Conservation (phyloP, 1,140 invertebrate genomes). For the Trichomalopsis sarcophagae region DNA sequence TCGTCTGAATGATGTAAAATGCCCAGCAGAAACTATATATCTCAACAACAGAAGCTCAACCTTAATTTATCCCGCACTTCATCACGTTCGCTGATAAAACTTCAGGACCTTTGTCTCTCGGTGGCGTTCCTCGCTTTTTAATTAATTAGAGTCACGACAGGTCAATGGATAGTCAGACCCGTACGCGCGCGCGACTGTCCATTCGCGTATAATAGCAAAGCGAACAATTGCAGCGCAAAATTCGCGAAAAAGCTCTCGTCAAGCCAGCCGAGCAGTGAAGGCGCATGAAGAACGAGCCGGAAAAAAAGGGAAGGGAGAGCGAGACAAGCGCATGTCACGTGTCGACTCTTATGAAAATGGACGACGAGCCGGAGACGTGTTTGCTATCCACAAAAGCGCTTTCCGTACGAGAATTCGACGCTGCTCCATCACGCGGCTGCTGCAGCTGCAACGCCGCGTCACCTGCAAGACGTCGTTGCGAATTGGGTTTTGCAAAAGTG, state of each 20-base stretch:
- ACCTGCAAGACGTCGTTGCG: neutral
- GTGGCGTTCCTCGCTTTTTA: neutral
- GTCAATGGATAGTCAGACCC: slow-evolving; percentile 21
- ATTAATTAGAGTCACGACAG: slow-evolving; percentile 41
- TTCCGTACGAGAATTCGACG: slow-evolving; percentile 31
- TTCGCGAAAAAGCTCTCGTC: neutral
- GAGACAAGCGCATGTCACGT: slow-evolving; percentile 27
- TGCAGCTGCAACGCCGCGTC: neutral
- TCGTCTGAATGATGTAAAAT: neutral
- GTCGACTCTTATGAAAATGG: slow-evolving; percentile 64
- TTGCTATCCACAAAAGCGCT: slow-evolving; percentile 49
- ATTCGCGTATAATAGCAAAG: neutral
- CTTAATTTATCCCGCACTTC: slow-evolving; percentile 9
- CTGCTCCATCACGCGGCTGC: slow-evolving; percentile 11
- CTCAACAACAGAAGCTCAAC: neutral
- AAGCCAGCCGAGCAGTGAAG: neutral
- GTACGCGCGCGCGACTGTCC: neutral
- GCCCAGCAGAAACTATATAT: neutral
- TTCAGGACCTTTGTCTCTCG: neutral
- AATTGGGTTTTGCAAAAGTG: neutral
- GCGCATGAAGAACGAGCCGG: neutral
- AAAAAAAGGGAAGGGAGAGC: neutral
- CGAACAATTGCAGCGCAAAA: neutral
- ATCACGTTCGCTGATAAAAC: neutral
- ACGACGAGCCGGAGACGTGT: slow-evolving; percentile 52